Evolutionary conservation across 1,140 invertebrate genomes (phyloP), one percentile per base, ranked within the genome.

Genomic region (Druon quercuslanigerum): DNA sequence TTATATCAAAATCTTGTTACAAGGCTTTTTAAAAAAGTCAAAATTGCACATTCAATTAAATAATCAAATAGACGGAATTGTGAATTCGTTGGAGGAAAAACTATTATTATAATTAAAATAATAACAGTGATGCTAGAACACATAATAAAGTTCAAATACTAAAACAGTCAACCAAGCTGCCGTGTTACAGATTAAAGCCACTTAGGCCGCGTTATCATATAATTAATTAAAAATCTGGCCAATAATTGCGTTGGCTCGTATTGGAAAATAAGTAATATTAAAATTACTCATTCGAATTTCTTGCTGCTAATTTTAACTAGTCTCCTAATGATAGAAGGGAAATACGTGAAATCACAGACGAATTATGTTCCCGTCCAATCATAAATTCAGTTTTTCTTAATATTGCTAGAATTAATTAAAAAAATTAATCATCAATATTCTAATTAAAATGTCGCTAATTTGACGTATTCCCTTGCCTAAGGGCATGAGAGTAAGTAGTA

Each of bases 201-300:
- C 54, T 83, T 83, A 83, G 54, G 78, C 77, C 76, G 50, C 52
- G 51, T 71, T 78, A 7, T 50, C 52, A 78, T 54, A 54, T 52
- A 20, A 52, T 17, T 16, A 66, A 40, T 40, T 46, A 25, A 16
- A 16, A 40, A 66, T 33, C 8, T n/a, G 19, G 54, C 54, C 54
- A 56, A 56, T 56, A 7, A 17, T 56, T 3, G 13, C 17, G 20
- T 19, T 56, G 54, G 54, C 54, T 56, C 52, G n/a, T 7, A 33
- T 33, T 33, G 25, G 25, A 33, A 33, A 33, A 33, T 17, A 25
- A 25, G 20, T 52, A 54, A 12, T 52, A 33, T 12, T 25, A 19
- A 54, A 33, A 33, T 33, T 33, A 33, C 25, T 33, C 25, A 33
- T 46, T 46, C 4, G 11, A 46, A 7, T 46, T 54, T n/a, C 52